phyloP scores from a whole-genome alignment of 2,113 vertebrate genomes.

The Calypte anna region DNA sequence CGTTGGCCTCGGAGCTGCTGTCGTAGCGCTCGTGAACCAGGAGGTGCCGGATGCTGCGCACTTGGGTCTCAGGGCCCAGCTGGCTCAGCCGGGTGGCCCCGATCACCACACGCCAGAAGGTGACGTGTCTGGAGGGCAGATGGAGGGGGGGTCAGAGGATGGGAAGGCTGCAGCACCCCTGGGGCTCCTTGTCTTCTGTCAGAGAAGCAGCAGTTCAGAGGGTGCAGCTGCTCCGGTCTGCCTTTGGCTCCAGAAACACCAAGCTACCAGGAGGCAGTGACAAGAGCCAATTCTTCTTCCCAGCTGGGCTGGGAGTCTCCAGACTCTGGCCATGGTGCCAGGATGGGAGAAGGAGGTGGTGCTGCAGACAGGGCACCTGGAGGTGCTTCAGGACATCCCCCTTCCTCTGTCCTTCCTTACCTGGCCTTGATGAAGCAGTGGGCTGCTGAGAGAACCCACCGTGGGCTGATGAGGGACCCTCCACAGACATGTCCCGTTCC shows the following conservation, averaged over 20 bases:
- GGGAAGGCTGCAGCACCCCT: not conserved
- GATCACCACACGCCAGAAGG: not conserved
- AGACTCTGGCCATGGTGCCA: not conserved
- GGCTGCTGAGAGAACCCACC: constrained; percentile 40
- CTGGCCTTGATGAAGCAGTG: not conserved
- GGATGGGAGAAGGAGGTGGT: rapidly evolving
- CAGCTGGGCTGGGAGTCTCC: not conserved
- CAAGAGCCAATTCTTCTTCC: not conserved
- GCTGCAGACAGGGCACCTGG: rapidly evolving
- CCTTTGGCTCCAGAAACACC: rapidly evolving
- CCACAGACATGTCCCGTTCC: not conserved
- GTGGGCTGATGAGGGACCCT: not conserved
- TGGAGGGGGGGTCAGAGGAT: not conserved
- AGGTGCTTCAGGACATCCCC: rapidly evolving
- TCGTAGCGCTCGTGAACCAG: not conserved
- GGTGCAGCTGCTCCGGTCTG: rapidly evolving
- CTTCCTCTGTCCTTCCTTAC: not conserved
- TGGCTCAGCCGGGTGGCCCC: not conserved
- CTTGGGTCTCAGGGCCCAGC: not conserved
- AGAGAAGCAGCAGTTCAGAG: not conserved
- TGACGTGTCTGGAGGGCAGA: not conserved
- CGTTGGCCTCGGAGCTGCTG: not conserved
- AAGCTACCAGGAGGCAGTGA: not conserved
- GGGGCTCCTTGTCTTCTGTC: not conserved
- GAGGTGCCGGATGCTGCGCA: not conserved